Evolutionary conservation across 1,140 invertebrate species (phyloP).

Genomic region (Pogonus chalceus): DNA sequence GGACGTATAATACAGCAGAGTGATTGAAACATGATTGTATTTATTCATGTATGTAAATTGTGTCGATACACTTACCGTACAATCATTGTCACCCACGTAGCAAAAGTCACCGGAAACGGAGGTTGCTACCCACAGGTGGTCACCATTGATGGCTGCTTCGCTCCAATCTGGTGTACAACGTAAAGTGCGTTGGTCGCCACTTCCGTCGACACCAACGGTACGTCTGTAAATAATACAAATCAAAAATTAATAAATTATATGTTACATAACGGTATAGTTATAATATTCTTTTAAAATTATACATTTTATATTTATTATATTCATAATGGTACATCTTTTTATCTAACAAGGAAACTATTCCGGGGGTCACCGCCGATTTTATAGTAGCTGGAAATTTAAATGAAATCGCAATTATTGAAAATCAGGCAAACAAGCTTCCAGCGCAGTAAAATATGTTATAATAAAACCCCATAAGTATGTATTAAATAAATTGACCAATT

Average conservation of each 20-base stretch:
- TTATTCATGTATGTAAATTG: background rate
- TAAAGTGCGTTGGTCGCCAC: constrained; percentile 45
- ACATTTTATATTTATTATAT: no score
- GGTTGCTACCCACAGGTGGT: constrained; percentile 79
- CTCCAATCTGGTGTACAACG: constrained; percentile 75
- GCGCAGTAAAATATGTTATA: no score
- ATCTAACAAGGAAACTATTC: no score
- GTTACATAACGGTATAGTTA: background rate
- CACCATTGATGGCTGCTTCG: constrained; percentile 66
- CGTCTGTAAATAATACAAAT: constrained; percentile 40
- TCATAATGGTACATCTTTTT: no score
- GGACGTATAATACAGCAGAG: no score
- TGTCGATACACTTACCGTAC: constrained; percentile 57
- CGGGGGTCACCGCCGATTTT: no score
- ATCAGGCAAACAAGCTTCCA: no score
- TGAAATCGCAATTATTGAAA: no score
- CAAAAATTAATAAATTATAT: constrained; percentile 1
- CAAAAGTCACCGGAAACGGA: constrained; percentile 86
- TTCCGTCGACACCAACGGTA: constrained; percentile 33
- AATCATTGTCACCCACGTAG: constrained; percentile 79
- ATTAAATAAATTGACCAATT: no score
- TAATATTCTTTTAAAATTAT: background rate
- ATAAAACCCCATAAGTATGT: no score
- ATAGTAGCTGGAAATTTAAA: no score
- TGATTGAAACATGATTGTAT: no score